These are phyloP conservation scores for Agrochola lychnidis DNA, from an alignment of 2,888 invertebrate species.

Conservation along the genomic window DNA sequence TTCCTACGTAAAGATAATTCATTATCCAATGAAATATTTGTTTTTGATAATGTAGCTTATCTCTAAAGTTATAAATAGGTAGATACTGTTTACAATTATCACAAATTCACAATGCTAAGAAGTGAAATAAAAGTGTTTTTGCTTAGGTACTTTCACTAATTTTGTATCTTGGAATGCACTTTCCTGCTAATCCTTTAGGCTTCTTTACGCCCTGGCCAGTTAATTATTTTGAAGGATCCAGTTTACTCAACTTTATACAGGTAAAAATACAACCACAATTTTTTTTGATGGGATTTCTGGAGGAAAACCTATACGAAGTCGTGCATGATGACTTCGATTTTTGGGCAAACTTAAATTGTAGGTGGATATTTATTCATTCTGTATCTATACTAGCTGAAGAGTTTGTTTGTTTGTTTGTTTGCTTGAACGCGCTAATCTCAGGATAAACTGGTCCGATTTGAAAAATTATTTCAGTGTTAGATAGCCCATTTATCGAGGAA, in stretches of 20 bases:
- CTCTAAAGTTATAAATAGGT: conserved; percentile 25
- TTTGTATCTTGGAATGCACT: neutral
- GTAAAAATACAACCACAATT: neutral
- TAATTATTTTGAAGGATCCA: neutral
- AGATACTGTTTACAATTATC: neutral
- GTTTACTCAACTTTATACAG: neutral
- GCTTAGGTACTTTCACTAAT: neutral
- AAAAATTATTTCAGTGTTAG: too few species aligned
- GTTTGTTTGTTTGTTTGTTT: too few species aligned
- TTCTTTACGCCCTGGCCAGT: neutral
- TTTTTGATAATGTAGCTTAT: conserved; percentile 34
- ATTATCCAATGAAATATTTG: conserved; percentile 11
- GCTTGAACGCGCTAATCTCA: too few species aligned
- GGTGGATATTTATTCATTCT: neutral
- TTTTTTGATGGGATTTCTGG: neutral
- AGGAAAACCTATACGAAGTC: neutral
- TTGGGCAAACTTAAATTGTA: neutral
- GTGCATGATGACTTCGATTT: conserved; percentile 2
- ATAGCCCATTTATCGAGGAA: too few species aligned
- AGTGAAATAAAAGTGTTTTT: too few species aligned
- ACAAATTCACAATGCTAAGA: neutral
- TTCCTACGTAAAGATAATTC: conserved; percentile 8
- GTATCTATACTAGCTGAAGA: too few species aligned
- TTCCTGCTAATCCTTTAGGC: neutral
- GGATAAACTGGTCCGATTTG: too few species aligned